Base-by-base conservation (phyloP, 2,797 vertebrate species). In the Myotis daubentonii region DNA sequence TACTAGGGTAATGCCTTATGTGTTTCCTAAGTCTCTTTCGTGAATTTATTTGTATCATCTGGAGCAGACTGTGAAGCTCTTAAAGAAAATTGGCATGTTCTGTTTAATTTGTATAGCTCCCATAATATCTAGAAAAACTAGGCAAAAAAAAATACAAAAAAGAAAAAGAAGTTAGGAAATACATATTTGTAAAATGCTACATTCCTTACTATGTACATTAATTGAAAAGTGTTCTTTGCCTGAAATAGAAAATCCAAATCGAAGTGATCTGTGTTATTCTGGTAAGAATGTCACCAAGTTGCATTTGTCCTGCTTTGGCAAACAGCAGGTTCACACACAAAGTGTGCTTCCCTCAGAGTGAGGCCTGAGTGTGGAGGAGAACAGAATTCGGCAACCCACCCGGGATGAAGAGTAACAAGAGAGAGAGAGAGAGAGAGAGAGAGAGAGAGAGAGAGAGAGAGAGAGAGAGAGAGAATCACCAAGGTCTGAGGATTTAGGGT, bases 81-180 rank as follows among this genome's bases (percentile, higher is more conserved):
- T 87, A 78, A 70, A 90, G 53, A 72, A 96, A 96, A 96, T 12
- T 65, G 87, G 38, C n/a, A 70, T 57, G 36, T 93, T 94, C 89
- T 60, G 16, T 87, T 47, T 82, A 66, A 91, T 89, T 79, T 71
- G 68, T 66, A 85, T 72, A 74, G 1, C 53, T 53, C 28, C 51
- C 78, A 75, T 89, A 93, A 51, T 36, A 86, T 28, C 19, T 66
- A 80, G 41, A 72, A 95, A 93, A 75, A 55, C 49, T 23, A 30
- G 55, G 38, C 44, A 44, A 80, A 95, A 44, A 86, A 57, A 86
- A 57, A 33, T 28, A 41, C 36, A 28, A 30, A 6, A 85, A 38
- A 33, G 3, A 44, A 62, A 91, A 85, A 60, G 19, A 92, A 68
- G 19, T 38, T 74, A 66, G 49, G 30, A 89, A 93, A 53, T 33